A percentile compares a stretch with the other conserved stretches of the same genome.
These are phyloP conservation scores for Florisuga fusca DNA, from an alignment of 2,797 vertebrate species.

Conservation along the genomic window DNA sequence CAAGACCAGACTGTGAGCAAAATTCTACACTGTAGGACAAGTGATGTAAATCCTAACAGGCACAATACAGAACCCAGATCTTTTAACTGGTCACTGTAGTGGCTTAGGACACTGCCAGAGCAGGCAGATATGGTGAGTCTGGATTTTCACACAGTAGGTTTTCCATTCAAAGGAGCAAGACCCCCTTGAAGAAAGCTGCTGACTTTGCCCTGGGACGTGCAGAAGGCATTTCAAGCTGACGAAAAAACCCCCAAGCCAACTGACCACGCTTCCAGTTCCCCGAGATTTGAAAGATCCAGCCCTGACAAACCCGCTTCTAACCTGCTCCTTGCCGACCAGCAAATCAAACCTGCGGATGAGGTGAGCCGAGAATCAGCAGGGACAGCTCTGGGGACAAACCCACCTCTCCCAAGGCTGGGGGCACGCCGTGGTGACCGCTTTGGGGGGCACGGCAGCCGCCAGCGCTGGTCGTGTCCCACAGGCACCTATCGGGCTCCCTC, in stretches of 20 bases:
- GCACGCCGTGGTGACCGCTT: too few species aligned
- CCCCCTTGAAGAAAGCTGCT: neutral
- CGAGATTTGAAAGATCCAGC: neutral
- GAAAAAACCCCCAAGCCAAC: neutral
- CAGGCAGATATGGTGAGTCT: neutral
- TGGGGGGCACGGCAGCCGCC: neutral
- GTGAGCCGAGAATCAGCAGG: neutral
- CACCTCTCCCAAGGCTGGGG: too few species aligned
- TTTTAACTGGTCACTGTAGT: fast-evolving
- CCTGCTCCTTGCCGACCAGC: neutral
- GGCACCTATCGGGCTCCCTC: neutral
- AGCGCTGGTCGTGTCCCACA: neutral
- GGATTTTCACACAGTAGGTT: neutral
- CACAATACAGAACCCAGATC: fast-evolving
- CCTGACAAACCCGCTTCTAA: neutral
- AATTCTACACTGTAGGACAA: neutral
- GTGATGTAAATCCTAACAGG: neutral
- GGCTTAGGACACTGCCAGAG: neutral
- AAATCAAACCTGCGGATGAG: fast-evolving
- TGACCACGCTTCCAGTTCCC: neutral
- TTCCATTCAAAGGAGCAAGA: neutral
- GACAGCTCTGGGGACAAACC: neutral
- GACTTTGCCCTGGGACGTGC: neutral
- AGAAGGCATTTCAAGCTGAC: neutral
- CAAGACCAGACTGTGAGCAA: fast-evolving